Conservation (phyloP, 1,140 invertebrate genomes). For the Cotesia glomerata region DNA sequence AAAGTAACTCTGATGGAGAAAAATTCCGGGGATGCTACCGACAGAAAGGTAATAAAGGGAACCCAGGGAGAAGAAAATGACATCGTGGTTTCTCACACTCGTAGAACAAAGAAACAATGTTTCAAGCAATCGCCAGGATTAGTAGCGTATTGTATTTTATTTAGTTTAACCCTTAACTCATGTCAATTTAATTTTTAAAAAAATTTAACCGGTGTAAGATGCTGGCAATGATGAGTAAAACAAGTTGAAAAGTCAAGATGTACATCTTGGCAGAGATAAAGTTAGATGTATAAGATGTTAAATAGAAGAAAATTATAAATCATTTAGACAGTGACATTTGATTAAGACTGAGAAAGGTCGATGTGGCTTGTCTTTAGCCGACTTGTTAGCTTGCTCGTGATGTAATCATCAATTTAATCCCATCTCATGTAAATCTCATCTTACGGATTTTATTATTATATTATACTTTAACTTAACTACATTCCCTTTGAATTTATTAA, state of each 20-base stretch:
- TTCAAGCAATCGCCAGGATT: constrained; percentile 17
- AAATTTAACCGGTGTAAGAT: not conserved
- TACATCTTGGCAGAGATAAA: not conserved
- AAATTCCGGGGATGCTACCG: constrained; percentile 36
- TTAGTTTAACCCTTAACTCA: not conserved
- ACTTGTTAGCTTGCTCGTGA: constrained; percentile 2
- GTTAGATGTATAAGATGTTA: not conserved
- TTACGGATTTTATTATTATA: too few species aligned
- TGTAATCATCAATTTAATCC: constrained; percentile 17
- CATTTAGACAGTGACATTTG: constrained; percentile 25
- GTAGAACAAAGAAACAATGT: constrained; percentile 16
- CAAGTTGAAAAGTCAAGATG: not conserved
- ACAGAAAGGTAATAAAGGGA: not conserved
- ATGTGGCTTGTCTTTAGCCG: not conserved
- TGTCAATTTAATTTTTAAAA: not conserved
- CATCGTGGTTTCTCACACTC: constrained; percentile 21
- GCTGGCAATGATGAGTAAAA: not conserved
- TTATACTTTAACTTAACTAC: too few species aligned
- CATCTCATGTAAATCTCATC: too few species aligned
- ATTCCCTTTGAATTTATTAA: not conserved
- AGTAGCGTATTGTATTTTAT: constrained; percentile 9
- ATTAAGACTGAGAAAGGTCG: constrained; percentile 19
- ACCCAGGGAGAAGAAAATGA: constrained; percentile 1
- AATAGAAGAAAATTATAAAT: constrained; percentile 23
- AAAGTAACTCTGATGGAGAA: constrained; percentile 30